These are phyloP conservation scores for Drosophila infuscata DNA, from an alignment of 2,888 invertebrate genomes.

Conservation along the genomic window DNA sequence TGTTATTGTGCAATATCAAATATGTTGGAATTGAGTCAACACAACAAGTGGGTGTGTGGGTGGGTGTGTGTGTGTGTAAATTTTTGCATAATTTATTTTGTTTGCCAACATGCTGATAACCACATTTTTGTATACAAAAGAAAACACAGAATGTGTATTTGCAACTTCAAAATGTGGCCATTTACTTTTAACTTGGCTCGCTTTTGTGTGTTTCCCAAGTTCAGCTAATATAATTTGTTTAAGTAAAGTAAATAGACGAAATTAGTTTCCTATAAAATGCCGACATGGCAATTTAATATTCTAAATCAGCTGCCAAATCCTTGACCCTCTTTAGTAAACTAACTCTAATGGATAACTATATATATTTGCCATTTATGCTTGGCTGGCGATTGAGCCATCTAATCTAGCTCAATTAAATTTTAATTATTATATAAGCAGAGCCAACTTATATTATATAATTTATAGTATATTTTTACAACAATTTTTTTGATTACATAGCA, in stretches of 20 bases:
- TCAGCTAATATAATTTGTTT: slow-evolving; percentile 56
- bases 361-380: not conserved
- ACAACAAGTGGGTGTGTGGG: slow-evolving; percentile 60
- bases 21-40: slow-evolving; percentile 43
- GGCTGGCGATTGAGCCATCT: not conserved
- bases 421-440: not conserved
- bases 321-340: not conserved
- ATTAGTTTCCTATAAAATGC: slow-evolving; percentile 45
- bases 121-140: slow-evolving; percentile 58
- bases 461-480: not conserved
- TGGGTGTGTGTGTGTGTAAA: slow-evolving; percentile 20
- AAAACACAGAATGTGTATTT: slow-evolving; percentile 60
- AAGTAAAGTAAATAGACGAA: slow-evolving; percentile 51
- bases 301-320: not conserved
- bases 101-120: slow-evolving; percentile 57
- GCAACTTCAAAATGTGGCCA: slow-evolving; percentile 11
- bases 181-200: not conserved
- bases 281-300: slow-evolving; percentile 44
- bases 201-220: slow-evolving; percentile 15
- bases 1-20: slow-evolving; percentile 63
- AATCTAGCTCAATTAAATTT: not conserved
- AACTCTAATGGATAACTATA: not conserved
- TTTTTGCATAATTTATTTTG: slow-evolving; percentile 75
- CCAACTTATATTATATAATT: not conserved
- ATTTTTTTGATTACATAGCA: not conserved